Conservation (phyloP, 2,888 invertebrate species). For the Aelia acuminata region DNA sequence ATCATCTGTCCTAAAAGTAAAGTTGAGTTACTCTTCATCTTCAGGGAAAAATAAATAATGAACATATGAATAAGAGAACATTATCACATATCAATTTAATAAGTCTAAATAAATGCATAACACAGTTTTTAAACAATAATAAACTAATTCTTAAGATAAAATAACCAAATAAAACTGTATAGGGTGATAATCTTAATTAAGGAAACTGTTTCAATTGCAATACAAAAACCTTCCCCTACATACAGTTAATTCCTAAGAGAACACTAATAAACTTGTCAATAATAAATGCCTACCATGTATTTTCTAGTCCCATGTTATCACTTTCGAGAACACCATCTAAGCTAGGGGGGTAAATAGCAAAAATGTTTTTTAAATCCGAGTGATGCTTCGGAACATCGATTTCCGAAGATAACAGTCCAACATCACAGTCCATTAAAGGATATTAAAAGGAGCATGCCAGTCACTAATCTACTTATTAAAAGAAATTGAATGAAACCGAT, state of each 20-base stretch:
- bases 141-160: not conserved
- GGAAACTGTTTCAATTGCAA: not conserved
- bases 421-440: conserved; percentile 62
- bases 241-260: not conserved
- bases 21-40: conserved; percentile 64
- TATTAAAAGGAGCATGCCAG: conserved; percentile 9
- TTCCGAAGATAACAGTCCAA: conserved; percentile 56
- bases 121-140: not conserved
- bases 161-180: not conserved
- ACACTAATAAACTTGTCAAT: not conserved
- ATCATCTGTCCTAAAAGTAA: conserved; percentile 58
- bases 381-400: conserved; percentile 59
- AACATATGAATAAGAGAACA: not conserved
- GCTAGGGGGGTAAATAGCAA: conserved; percentile 35
- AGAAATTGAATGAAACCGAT: conserved; percentile 28
- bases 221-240: not conserved
- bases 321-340: conserved; percentile 57
- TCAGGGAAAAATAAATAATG: conserved; percentile 64
- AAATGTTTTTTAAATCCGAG: conserved; percentile 51
- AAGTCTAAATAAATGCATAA: not conserved
- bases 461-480: conserved; percentile 13
- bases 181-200: not conserved
- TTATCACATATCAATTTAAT: not conserved
- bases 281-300: conserved; percentile 69
- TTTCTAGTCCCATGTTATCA: conserved; percentile 70